These are phyloP conservation scores for Oceanodroma tethys DNA, from an alignment of 2,113 vertebrate species.

Conservation along the genomic window DNA sequence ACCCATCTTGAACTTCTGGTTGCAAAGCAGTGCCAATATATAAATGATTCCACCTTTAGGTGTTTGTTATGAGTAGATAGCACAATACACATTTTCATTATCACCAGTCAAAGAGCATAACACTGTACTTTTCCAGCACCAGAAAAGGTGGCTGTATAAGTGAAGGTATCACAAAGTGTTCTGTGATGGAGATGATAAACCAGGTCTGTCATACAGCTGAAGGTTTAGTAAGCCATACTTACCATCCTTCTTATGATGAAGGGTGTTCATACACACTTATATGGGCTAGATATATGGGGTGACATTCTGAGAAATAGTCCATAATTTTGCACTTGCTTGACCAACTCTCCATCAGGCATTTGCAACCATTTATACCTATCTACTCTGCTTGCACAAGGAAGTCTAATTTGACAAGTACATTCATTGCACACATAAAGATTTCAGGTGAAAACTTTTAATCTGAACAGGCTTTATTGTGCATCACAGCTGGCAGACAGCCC, in stretches of 20 bases:
- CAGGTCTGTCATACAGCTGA: not conserved
- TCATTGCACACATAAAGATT: not conserved
- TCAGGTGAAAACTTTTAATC: not conserved
- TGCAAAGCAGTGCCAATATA: not conserved
- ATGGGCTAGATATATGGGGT: not conserved
- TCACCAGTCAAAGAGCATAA: slow-evolving; percentile 7
- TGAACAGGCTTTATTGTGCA: not conserved
- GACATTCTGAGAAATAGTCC: not conserved
- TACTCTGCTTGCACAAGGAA: not conserved
- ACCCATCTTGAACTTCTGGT: not conserved
- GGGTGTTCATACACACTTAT: not conserved
- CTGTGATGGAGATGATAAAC: not conserved
- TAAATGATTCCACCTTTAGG: slow-evolving; percentile 18
- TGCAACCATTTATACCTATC: not conserved
- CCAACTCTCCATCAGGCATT: not conserved
- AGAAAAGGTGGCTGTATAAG: not conserved
- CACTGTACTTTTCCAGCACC: not conserved
- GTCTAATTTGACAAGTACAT: not conserved
- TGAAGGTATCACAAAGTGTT: not conserved
- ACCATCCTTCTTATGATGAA: not conserved
- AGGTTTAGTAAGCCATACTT: not conserved
- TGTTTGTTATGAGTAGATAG: not conserved
- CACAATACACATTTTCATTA: not conserved
- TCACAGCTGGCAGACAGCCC: not conserved
- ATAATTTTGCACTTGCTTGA: not conserved